These are phyloP conservation scores for Artibeus lituratus DNA, from an alignment of 2,797 vertebrate genomes.

Conservation along the genomic window DNA sequence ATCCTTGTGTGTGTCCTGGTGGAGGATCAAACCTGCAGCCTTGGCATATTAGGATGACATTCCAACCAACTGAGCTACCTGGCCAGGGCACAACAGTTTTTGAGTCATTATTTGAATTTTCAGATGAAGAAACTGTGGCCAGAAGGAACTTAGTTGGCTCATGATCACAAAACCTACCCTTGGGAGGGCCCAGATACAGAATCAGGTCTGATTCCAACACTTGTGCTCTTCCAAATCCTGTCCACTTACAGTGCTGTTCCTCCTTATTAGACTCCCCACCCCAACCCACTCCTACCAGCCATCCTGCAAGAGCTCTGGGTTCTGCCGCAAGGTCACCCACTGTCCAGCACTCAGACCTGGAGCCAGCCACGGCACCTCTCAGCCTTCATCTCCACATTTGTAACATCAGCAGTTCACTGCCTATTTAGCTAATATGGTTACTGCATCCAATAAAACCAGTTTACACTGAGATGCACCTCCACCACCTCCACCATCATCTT, in stretches of 20 bases:
- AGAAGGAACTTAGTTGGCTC: no score
- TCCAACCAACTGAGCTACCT: background rate
- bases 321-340: background rate
- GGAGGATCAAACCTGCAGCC: background rate
- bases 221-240: background rate
- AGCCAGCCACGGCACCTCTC: background rate
- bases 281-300: background rate
- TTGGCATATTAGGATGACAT: background rate
- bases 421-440: background rate
- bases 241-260: fast-evolving
- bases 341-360: background rate
- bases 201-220: background rate
- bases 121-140: background rate
- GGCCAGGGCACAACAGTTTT: background rate
- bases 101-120: background rate
- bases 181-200: background rate
- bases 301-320: background rate
- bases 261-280: background rate
- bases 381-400: background rate
- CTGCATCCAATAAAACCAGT: background rate
- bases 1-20: background rate
- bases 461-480: background rate
- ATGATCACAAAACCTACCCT: background rate
- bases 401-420: background rate
- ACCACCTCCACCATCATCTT: background rate